phyloP scores from a whole-genome alignment of 2,113 vertebrate genomes.

The Poecilia latipinna region DNA sequence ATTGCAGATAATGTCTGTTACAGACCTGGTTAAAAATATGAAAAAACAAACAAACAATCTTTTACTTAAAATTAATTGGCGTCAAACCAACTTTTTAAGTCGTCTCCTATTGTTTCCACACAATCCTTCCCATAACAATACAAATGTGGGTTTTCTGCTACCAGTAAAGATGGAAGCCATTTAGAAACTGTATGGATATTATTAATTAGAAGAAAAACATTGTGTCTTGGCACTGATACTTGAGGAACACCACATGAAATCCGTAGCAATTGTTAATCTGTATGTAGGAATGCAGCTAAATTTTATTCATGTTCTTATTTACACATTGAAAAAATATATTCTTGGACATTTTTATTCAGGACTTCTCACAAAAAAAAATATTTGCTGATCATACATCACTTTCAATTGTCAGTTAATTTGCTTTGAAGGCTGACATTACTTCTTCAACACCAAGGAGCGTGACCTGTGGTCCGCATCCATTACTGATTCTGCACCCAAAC shows the following conservation, averaged over 20 bases:
- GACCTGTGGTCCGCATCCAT: constrained; percentile 46
- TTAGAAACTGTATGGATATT: not conserved
- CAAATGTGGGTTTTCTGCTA: not conserved
- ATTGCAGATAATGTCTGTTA: no score
- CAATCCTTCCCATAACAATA: not conserved
- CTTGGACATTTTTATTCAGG: not conserved
- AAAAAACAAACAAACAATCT: no score
- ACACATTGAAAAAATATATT: not conserved
- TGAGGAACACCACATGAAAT: not conserved
- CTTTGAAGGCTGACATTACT: constrained; percentile 11
- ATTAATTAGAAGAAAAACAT: not conserved
- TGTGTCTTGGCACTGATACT: not conserved
- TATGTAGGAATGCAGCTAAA: not conserved
- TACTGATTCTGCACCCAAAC: constrained; percentile 56
- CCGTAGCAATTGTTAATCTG: not conserved
- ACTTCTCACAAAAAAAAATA: not conserved
- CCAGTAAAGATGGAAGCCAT: not conserved
- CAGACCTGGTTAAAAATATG: no score
- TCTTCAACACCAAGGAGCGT: constrained; percentile 38
- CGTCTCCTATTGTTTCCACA: no score
- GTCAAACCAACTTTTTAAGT: no score
- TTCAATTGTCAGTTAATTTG: constrained; percentile 20
- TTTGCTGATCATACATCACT: not conserved
- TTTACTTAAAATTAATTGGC: no score
- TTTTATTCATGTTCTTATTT: not conserved